These are phyloP conservation scores for Drosophila jambulina DNA, from an alignment of 1,140 invertebrate species.

Conservation along the genomic window DNA sequence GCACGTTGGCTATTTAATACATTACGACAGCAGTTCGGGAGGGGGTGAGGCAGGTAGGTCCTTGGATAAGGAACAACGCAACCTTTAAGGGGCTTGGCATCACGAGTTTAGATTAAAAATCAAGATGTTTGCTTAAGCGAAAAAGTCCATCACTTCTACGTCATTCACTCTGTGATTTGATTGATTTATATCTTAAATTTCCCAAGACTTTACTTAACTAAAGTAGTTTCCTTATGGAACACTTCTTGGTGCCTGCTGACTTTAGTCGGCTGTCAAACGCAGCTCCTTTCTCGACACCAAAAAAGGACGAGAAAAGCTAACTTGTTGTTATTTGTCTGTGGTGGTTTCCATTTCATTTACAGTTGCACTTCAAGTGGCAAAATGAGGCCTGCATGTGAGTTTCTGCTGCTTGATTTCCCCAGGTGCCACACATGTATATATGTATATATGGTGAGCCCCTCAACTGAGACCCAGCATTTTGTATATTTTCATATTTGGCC, in stretches of 20 bases:
- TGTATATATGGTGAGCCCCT: neutral
- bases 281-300: constrained; percentile 3
- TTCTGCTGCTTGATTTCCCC: constrained; percentile 70
- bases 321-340: constrained; percentile 70
- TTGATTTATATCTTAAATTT: constrained; percentile 16
- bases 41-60: neutral
- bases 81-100: neutral
- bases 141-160: neutral
- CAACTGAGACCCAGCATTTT: constrained; percentile 32
- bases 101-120: constrained; percentile 3
- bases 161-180: constrained; percentile 7
- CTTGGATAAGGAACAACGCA: neutral
- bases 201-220: neutral
- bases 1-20: constrained; percentile 50
- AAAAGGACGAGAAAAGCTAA: constrained; percentile 8
- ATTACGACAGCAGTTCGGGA: constrained; percentile 26
- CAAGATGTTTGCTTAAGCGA: constrained; percentile 5
- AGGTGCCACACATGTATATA: constrained; percentile 53
- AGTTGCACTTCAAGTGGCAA: constrained; percentile 49
- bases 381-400: constrained; percentile 51
- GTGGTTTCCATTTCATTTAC: constrained; percentile 79
- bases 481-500: constrained; percentile 68
- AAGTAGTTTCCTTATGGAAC: neutral
- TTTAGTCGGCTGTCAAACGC: constrained; percentile 6
- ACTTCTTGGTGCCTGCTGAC: no score